Percentiles rank a stretch among this genome's conserved stretches.
Conservation (phyloP, 2,113 vertebrate species). For the Lasiurus cinereus region DNA sequence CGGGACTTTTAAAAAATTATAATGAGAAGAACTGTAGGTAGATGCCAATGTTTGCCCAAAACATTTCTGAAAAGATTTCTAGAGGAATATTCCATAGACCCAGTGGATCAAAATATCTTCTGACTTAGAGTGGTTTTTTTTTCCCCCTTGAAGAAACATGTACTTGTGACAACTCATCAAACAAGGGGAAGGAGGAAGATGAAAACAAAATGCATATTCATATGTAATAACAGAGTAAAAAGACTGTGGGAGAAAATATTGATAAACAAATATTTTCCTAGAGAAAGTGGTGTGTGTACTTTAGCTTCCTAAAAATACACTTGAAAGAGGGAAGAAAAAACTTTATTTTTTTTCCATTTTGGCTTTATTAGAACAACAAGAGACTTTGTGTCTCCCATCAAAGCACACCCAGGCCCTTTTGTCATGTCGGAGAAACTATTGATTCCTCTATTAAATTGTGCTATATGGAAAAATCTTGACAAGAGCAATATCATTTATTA, state of each 20-base stretch:
- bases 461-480: conserved; percentile 85
- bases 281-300: conserved; percentile 73
- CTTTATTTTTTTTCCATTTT: conserved; percentile 63
- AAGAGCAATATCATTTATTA: conserved; percentile 85
- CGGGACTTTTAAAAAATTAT: background rate
- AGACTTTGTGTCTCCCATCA: conserved; percentile 78
- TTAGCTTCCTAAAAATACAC: conserved; percentile 82
- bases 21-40: conserved; percentile 27
- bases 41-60: conserved; percentile 29
- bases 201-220: conserved; percentile 79
- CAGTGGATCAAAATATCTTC: conserved; percentile 48
- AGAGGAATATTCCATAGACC: conserved; percentile 41
- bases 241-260: conserved; percentile 66
- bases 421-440: conserved; percentile 83
- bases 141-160: conserved; percentile 8
- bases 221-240: conserved; percentile 72
- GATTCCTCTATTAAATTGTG: conserved; percentile 85
- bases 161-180: conserved; percentile 56
- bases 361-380: conserved; percentile 80
- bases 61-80: conserved; percentile 50
- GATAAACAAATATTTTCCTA: conserved; percentile 80
- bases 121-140: background rate
- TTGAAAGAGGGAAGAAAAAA: conserved; percentile 55
- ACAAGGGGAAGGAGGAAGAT: conserved; percentile 26
- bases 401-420: conserved; percentile 71